A percentile compares a stretch with the other conserved stretches of the same genome.
phyloP scores from a whole-genome alignment of 2,797 vertebrate genomes.

The Falco novaeseelandiae region DNA sequence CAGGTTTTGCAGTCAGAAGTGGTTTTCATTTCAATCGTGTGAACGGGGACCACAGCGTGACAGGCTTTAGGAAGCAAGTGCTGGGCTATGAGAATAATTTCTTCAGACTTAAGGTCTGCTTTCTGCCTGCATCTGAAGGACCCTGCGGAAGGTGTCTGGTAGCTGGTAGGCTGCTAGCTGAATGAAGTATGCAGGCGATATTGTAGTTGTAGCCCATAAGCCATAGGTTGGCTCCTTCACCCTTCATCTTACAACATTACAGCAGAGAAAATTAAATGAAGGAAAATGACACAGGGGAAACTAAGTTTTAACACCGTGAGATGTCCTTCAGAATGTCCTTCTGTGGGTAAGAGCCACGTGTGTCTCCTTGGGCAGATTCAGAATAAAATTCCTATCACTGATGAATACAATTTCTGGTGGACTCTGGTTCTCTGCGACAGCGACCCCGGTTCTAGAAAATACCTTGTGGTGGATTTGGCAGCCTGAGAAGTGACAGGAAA shows the following conservation, averaged over 20 bases:
- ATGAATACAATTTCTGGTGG: not conserved
- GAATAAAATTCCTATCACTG: not conserved
- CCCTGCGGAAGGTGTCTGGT: not conserved
- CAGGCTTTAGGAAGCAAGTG: not conserved
- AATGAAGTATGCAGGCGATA: not conserved
- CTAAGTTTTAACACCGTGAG: not conserved
- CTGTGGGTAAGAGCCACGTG: not conserved
- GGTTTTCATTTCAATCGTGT: not conserved
- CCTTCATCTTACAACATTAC: not conserved
- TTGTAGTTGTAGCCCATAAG: not conserved
- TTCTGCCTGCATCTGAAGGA: not conserved
- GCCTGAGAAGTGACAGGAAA: not conserved
- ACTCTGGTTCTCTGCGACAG: not conserved
- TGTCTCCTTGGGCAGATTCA: not conserved
- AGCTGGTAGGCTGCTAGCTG: not conserved
- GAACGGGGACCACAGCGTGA: not conserved
- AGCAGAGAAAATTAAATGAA: not conserved
- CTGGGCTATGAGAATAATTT: not conserved
- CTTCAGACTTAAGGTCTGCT: not conserved
- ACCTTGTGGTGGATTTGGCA: not conserved
- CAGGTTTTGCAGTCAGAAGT: not conserved
- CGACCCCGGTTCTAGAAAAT: not conserved
- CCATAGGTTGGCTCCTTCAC: not conserved
- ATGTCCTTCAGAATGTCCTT: not conserved
- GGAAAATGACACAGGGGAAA: not conserved